phyloP scores from a whole-genome alignment of 2,797 vertebrate genomes.

The Tiaroga cobitis region DNA sequence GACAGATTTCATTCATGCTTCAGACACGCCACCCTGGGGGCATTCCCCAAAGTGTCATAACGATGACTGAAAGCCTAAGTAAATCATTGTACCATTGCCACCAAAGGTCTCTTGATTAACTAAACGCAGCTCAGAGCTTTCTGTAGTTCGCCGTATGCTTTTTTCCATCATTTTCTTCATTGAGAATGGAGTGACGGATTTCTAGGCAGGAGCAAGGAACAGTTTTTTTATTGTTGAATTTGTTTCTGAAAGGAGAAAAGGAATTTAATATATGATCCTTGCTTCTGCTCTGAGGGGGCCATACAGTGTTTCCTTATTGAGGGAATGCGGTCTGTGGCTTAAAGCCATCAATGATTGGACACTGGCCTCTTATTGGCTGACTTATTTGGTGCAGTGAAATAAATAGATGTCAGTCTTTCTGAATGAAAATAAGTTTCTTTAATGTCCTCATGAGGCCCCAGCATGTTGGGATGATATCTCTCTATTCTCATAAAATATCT shows the following conservation, averaged over 20 bases:
- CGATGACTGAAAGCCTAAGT: too few species aligned
- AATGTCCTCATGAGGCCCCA: slow-evolving; percentile 8
- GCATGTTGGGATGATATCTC: neutral
- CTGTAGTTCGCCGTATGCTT: neutral
- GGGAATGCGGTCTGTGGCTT: slow-evolving; percentile 20
- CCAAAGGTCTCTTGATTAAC: neutral
- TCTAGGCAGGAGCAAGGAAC: slow-evolving; percentile 13
- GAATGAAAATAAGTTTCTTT: slow-evolving; percentile 19
- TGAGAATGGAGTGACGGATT: slow-evolving; percentile 7
- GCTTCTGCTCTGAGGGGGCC: slow-evolving; percentile 31
- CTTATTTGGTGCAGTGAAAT: slow-evolving; percentile 14
- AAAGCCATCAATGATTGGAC: slow-evolving; percentile 32
- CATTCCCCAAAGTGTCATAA: too few species aligned
- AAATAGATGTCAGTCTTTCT: slow-evolving; percentile 21
- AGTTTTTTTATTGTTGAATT: slow-evolving; percentile 28
- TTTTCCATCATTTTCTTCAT: neutral
- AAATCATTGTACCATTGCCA: neutral
- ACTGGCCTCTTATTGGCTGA: slow-evolving; percentile 33
- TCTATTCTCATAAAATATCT: neutral
- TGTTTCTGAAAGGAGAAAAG: slow-evolving; percentile 34
- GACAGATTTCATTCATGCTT: too few species aligned
- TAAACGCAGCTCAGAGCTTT: neutral
- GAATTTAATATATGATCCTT: slow-evolving; percentile 47
- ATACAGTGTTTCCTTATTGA: slow-evolving; percentile 39
- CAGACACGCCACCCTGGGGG: too few species aligned